Base-by-base conservation (phyloP, 1,140 invertebrate genomes). In the Trichomalopsis sarcophagae region DNA sequence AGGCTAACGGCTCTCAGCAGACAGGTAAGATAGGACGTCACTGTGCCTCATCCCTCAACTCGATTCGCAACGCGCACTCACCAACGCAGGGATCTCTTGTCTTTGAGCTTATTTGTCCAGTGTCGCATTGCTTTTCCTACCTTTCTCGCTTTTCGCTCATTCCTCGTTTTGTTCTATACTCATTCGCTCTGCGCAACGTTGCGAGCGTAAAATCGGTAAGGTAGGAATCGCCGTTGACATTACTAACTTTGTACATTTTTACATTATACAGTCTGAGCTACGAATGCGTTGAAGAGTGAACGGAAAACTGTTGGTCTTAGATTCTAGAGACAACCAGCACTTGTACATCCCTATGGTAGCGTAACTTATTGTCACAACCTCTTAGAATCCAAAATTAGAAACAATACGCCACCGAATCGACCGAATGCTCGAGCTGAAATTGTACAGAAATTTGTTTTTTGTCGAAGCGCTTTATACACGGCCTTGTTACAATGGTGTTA, bases 1-100 rank as follows among this genome's bases (percentile, higher is more conserved):
- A 80, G 62, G 84, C 55, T 62, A 62, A 62, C 55, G 55, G 55
- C 55, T 62, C 33, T 47, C 85, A 87, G 81, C 89, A 86, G 74
- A 90, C 93, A 94, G 94, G 94, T 94, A 93, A 91, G 92, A 50
- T 7, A 36, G 62, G 84, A 86, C 87, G 88, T 88, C 87, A 69
- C 87, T 87, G 89, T 91, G 91, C 90, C 76, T 71, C 88, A 89
- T 27, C 90, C 90, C 55, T 71, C 69, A n/a, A 30, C 69, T 71
- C 69, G 69, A 33, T 73, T 30, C 14, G 33, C 27, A 73, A 30
- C 69, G 69, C 68, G n/a, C 27, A 71, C 68, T 71, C 68, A 23
- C 27, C 68, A 23, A 71, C 68, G 68, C 68, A 21, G 21, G 27
- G 7, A 17, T 11, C 2, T 30, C 7, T 7, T 44, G 30, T 75